Conservation (phyloP, 1,140 invertebrate genomes). For the Bombus vancouverensis region DNA sequence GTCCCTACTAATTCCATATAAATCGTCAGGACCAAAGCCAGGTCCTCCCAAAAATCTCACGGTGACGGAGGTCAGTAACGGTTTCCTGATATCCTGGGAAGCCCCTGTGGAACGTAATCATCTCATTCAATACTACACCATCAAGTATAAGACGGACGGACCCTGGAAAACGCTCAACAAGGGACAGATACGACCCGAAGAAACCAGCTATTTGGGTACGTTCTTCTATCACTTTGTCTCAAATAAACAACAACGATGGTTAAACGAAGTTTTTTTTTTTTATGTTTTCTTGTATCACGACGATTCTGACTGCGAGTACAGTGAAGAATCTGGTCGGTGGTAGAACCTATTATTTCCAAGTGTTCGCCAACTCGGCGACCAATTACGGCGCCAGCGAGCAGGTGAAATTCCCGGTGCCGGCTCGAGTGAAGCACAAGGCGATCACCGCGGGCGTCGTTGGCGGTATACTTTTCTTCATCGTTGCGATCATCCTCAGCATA, state of each 20-base stretch:
- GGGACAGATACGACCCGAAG: constrained; percentile 92
- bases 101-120: constrained; percentile 90
- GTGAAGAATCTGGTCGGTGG: constrained; percentile 95
- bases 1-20: constrained; percentile 24
- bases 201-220: constrained; percentile 92
- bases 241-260: too few species aligned
- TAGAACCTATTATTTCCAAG: constrained; percentile 94
- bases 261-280: background rate
- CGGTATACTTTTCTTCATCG: constrained; percentile 97
- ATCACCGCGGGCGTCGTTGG: constrained; percentile 96
- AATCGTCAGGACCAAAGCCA: constrained; percentile 90
- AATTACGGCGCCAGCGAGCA: constrained; percentile 92
- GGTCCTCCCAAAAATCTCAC: constrained; percentile 93
- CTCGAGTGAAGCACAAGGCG: constrained; percentile 94
- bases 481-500: constrained; percentile 96
- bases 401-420: constrained; percentile 93
- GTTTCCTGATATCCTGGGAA: constrained; percentile 94
- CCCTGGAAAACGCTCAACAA: constrained; percentile 94
- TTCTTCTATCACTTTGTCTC: background rate
- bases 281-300: constrained; percentile 8
- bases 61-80: constrained; percentile 92
- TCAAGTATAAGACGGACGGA: constrained; percentile 94
- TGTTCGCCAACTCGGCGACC: constrained; percentile 92
- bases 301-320: constrained; percentile 75
- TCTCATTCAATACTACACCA: constrained; percentile 94